A percentile compares a stretch with the other conserved stretches of the same genome.
Evolutionary conservation across 2,888 invertebrate genomes (phyloP).

Genomic region (Nomada ferruginata): DNA sequence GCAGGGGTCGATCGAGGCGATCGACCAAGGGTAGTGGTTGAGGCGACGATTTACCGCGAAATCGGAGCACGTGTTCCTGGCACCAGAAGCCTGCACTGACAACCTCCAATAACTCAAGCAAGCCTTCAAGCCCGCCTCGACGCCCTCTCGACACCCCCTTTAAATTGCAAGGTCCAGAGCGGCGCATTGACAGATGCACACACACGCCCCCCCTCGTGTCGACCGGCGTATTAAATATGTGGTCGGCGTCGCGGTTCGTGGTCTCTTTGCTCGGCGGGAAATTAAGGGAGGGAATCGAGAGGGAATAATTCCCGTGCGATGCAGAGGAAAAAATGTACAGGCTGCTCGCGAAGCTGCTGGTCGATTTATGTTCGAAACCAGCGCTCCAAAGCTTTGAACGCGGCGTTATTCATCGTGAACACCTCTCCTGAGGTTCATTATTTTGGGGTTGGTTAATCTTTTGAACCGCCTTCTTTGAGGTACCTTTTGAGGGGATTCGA

Average conservation of each 20-base stretch:
- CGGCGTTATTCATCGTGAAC: conserved; percentile 27
- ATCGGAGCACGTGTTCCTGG: conserved; percentile 81
- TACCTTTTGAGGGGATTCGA: background rate
- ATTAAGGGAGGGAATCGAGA: conserved; percentile 69
- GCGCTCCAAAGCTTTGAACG: background rate
- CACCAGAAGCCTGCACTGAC: conserved; percentile 77
- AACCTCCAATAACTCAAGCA: conserved; percentile 80
- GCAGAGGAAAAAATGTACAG: conserved; percentile 13
- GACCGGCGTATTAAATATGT: conserved; percentile 79
- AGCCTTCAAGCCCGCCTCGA: conserved; percentile 62
- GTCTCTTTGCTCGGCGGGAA: conserved; percentile 62
- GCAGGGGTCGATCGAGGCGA: conserved; percentile 45
- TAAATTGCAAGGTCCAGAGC: conserved; percentile 75
- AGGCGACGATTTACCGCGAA: conserved; percentile 79
- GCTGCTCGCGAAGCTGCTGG: background rate
- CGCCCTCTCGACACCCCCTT: conserved; percentile 57
- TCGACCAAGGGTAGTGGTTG: conserved; percentile 49
- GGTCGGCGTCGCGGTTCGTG: conserved; percentile 55
- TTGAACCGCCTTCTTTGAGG: background rate
- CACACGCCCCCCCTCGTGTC: conserved; percentile 78
- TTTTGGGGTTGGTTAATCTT: no score
- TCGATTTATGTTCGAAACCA: conserved; percentile 22
- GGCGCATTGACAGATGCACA: conserved; percentile 81
- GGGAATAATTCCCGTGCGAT: conserved; percentile 52
- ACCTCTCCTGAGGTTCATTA: background rate